Evolutionary conservation across 1,140 invertebrate species (phyloP).

Genomic region (Theocolax elegans): DNA sequence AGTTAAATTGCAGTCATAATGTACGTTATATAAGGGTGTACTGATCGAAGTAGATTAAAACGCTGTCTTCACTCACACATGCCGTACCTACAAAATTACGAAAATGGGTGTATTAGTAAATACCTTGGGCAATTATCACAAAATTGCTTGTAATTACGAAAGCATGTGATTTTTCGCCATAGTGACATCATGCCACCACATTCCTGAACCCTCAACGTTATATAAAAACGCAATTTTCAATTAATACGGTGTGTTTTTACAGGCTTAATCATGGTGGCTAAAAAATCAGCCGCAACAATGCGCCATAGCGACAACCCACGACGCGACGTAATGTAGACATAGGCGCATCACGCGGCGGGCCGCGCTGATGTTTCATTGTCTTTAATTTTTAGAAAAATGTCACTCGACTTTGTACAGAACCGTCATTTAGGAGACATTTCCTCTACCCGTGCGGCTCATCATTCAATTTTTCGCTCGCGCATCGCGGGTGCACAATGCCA

Average conservation of each 20-base stretch:
- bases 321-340: conserved; percentile 10
- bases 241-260: conserved; percentile 36
- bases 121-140: too few relatives aligned
- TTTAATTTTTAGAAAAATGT: conserved; percentile 41
- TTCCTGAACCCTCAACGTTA: too few relatives aligned
- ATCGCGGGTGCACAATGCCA: conserved; percentile 6
- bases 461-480: conserved; percentile 35
- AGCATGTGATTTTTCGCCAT: conserved; percentile 18
- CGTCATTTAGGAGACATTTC: conserved; percentile 29
- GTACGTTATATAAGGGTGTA: too few relatives aligned
- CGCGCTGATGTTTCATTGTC: conserved; percentile 11
- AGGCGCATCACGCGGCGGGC: background rate
- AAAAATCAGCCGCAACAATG: conserved; percentile 35
- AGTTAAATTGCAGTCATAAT: too few relatives aligned
- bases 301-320: background rate
- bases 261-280: conserved; percentile 18
- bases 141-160: too few relatives aligned
- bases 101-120: too few relatives aligned
- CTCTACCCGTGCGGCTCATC: conserved; percentile 12
- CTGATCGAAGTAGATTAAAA: too few relatives aligned
- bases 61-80: too few relatives aligned
- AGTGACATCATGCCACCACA: conserved; percentile 18
- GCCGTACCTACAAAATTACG: too few relatives aligned
- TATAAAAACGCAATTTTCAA: conserved; percentile 29
- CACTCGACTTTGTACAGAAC: conserved; percentile 33